Evolutionary conservation across 2,113 vertebrate genomes (phyloP), one percentile per base, ranked within the genome.

Genomic region (Aegotheles bennettii): DNA sequence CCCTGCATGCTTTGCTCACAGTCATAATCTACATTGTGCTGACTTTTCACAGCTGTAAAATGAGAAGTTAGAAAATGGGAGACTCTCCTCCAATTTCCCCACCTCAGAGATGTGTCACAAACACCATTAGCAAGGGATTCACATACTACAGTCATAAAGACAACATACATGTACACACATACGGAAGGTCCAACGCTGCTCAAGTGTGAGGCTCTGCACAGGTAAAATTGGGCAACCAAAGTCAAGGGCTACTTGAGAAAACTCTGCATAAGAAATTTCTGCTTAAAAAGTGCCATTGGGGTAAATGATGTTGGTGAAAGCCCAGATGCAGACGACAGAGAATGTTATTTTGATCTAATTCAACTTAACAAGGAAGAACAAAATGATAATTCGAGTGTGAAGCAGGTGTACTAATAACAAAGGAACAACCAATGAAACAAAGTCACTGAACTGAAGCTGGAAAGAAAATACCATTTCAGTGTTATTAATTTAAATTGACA

Each of bases 91-190:
- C 45, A 26, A 13, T 12, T 11, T 54, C 60, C 25, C 84, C 10
- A 20, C 5, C 17, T 47, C 65, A 71, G 24, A 54, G n/a, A 18
- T 13, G 8, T 1, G 11, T 35, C 35, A 7, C 1, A 4, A 51
- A 23, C 7, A 24, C 20, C 4, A 2, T 2, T 2, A 50, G 16
- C 12, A 26, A 76, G 53, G 19, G 11, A 35, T 8, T 50, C 33
- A 25, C 57, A 20, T 5, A 8, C 31, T 17, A 18, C 57, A 67
- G 26, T 23, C 63, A 54, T 4, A 10, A 57, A 38, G 29, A 35
- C 35, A 45, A 21, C 1, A 23, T 1, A 60, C 7, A 21, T 2
- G 5, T 35, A 18, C 2, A 3, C 12, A 14, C 3, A 19, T 2
- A 29, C 0, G 0, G 8, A 56, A 68, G n/a, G 60, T 9, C 26